Conservation (phyloP, 37 sponge, comb jelly and placozoan genomes). For the Corticium candelabrum region DNA sequence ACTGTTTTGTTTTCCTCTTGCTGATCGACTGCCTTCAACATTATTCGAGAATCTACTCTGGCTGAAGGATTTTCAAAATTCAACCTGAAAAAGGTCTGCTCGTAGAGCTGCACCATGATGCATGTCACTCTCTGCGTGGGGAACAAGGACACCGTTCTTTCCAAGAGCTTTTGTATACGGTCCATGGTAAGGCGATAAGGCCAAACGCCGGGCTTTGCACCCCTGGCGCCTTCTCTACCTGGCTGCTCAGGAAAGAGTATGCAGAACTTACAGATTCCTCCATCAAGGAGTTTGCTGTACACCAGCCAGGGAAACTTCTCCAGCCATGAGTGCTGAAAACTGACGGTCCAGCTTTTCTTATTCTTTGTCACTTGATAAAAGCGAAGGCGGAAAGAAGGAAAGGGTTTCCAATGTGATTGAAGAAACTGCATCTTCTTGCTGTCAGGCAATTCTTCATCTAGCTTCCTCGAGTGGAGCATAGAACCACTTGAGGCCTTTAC, state of each 20-base stretch:
- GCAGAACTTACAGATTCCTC: neutral
- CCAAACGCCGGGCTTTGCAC: neutral
- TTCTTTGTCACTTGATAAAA: neutral
- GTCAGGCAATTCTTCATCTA: no score
- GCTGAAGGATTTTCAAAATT: neutral
- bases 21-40: constrained; percentile 19
- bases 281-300: neutral
- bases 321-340: neutral
- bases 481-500: no score
- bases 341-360: neutral
- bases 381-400: neutral
- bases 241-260: neutral
- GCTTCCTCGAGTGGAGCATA: no score
- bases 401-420: no score
- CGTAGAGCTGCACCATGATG: neutral
- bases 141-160: neutral
- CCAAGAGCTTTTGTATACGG: neutral
- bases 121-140: neutral
- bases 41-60: constrained; percentile 17
- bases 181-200: neutral
- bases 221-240: neutral
- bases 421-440: no score
- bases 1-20: constrained; percentile 27
- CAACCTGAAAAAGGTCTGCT: neutral
- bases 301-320: neutral